phyloP scores from a whole-genome alignment of 2,888 invertebrate species.

The Dermolepida albohirtum region DNA sequence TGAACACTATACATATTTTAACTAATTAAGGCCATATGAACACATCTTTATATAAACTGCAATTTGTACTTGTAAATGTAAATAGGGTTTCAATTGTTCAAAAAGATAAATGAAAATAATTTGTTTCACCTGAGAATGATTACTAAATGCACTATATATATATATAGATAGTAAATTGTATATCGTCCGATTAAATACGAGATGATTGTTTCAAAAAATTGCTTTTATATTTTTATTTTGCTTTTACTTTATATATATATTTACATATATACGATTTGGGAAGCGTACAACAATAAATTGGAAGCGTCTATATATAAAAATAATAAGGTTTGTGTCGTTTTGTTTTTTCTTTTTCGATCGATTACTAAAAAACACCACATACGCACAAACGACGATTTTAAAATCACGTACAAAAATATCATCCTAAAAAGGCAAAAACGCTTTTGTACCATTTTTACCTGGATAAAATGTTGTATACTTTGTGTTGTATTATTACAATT shows the following conservation, averaged over 20 bases:
- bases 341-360: slow-evolving; percentile 14
- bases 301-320: slow-evolving; percentile 58
- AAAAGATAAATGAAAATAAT: slow-evolving; percentile 34
- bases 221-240: slow-evolving; percentile 47
- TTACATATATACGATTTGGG: slow-evolving; percentile 49
- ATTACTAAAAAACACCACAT: slow-evolving; percentile 25
- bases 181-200: slow-evolving; percentile 23
- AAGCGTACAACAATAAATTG: slow-evolving; percentile 58
- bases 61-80: slow-evolving; percentile 19
- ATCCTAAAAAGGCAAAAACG: slow-evolving; percentile 63
- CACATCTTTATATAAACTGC: slow-evolving; percentile 6
- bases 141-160: slow-evolving; percentile 31
- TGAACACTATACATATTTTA: no score
- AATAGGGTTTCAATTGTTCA: slow-evolving; percentile 1
- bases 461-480: slow-evolving; percentile 58
- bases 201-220: slow-evolving; percentile 50
- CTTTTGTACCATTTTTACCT: slow-evolving; percentile 64
- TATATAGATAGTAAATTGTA: slow-evolving; percentile 22
- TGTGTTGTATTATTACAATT: slow-evolving; percentile 20
- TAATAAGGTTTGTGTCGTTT: slow-evolving; percentile 42
- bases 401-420: slow-evolving; percentile 65
- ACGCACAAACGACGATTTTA: slow-evolving; percentile 50
- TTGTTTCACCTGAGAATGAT: slow-evolving; percentile 49
- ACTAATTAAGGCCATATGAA: no score
- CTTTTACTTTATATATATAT: slow-evolving; percentile 23